Base-by-base conservation (phyloP, 1,140 invertebrate genomes). In the Trachymyrmex cornetzi region DNA sequence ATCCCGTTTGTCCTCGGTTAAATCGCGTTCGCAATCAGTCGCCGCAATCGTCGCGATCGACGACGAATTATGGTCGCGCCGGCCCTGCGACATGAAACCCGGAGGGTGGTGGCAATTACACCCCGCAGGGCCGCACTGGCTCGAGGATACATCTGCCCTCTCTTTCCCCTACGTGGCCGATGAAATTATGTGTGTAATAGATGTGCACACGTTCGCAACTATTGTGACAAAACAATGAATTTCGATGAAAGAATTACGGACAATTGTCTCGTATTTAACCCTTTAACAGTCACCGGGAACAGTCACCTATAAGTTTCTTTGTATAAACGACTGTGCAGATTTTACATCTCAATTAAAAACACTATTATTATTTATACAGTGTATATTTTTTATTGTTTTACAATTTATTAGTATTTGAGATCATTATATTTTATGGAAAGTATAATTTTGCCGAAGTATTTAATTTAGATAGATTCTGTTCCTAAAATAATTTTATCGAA, bases 11-110 rank as follows among this genome's bases (percentile, higher is more conserved):
- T 85, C 50, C 82, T 90, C 86, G 77, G 89, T 90, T 88, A 88
- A 88, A 91, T 90, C 89, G 89, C 89, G 89, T 57, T 87, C 85
- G 72, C 89, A 91, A 90, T 90, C 89, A 87, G 89, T 86, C 86
- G 79, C 75, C 71, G 87, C 79, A 85, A 87, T 87, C 85, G 85
- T 63, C 80, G 80, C 64, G 85, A 90, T 90, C 89, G 89, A 88
- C 87, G 89, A 91, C 87, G 87, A 91, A 91, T 91, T 87, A 90
- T 86, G 89, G 90, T 91, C 88, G 90, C 85, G 80, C 81, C 87
- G 85, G 57, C 80, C 89, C 89, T 91, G 89, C 82, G 87, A 90
- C 82, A 86, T 75, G 74, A 79, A 67, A 66, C 14, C 16, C 27
- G 19, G 27, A 44, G 27, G 57, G 82, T 59, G 87, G 81, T 22